These are phyloP conservation scores for Tyrannus savana DNA, from an alignment of 2,113 vertebrate genomes.

Conservation along the genomic window DNA sequence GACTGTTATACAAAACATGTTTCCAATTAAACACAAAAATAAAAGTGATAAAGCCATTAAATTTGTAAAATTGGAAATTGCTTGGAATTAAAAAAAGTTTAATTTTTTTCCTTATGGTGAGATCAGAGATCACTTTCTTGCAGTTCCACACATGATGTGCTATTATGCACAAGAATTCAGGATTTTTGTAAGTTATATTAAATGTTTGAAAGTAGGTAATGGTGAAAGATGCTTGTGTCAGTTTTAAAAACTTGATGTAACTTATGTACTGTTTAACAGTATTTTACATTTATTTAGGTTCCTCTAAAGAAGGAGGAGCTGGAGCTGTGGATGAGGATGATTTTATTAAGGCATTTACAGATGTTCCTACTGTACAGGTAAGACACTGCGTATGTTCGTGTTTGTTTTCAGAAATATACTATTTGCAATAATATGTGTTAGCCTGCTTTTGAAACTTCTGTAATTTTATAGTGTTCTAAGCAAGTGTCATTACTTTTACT, in stretches of 20 bases:
- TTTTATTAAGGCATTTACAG: constrained; percentile 93
- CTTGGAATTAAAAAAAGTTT: not conserved
- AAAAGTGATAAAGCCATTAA: not conserved
- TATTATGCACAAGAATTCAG: not conserved
- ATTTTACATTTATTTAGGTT: constrained; percentile 68
- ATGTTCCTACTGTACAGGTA: constrained; percentile 94
- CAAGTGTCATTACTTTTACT: not conserved
- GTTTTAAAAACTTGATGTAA: not conserved
- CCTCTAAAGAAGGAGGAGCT: constrained; percentile 88
- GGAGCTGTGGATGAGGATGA: constrained; percentile 94
- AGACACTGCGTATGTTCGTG: not conserved
- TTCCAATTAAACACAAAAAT: not conserved
- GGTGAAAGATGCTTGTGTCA: not conserved
- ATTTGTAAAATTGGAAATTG: not conserved
- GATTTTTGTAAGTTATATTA: not conserved
- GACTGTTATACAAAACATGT: not conserved
- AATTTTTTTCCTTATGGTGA: not conserved
- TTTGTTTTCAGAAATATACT: not conserved
- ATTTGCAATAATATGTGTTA: not conserved
- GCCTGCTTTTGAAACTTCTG: not conserved
- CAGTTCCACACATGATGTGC: not conserved
- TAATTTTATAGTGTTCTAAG: not conserved
- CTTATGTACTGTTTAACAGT: not conserved
- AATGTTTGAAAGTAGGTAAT: not conserved
- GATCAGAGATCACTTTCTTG: not conserved